Evolutionary conservation across 1,140 invertebrate genomes (phyloP), one percentile per base, ranked within the genome.

Genomic region (Anadara kagoshimensis): DNA sequence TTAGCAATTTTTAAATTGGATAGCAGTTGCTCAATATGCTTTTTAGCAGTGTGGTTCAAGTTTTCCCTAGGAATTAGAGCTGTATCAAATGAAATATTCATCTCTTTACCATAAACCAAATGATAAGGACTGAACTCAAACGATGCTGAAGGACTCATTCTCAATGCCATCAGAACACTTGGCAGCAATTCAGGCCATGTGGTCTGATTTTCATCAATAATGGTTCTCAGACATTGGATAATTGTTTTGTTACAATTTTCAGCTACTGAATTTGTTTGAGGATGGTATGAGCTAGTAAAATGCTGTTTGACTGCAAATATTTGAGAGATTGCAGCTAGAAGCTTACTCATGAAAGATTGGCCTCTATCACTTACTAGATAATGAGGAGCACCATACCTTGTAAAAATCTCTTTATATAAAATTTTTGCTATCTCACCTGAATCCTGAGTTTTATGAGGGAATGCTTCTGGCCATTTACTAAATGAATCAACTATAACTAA

Each of bases 261-360:
- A 11, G 24, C 29, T 44, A 29, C 26, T 83, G 81, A 59, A 77
- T 81, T 24, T n/a, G n/a, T n/a, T n/a, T n/a, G n/a, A n/a, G n/a
- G n/a, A n/a, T n/a, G n/a, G n/a, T n/a, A n/a, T n/a, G 29, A 45
- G 22, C 73, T 80, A 47, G 79, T 78, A 49, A 69, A 65, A 24
- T 62, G 36, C 18, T 75, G 45, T 62, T 59, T 75, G 11, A 81
- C 72, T 41, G 77, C 14, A 56, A 79, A 81, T 16, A 81, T 53
- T 49, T 79, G 72, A 73, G 78, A 78, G 0, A 82, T 56, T 44
- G 74, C 77, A n/a, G 62, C 65, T 5, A 83, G 68, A 12, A 83
- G 53, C 43, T 78, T 71, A 7, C 70, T 75, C 73, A 80, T 57
- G 53, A 81, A 81, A 43, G n/a, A 71, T 44, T 56, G 67, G 14